Evolutionary conservation across 1,140 invertebrate genomes (phyloP).

Genomic region (Agrypnia vestita): DNA sequence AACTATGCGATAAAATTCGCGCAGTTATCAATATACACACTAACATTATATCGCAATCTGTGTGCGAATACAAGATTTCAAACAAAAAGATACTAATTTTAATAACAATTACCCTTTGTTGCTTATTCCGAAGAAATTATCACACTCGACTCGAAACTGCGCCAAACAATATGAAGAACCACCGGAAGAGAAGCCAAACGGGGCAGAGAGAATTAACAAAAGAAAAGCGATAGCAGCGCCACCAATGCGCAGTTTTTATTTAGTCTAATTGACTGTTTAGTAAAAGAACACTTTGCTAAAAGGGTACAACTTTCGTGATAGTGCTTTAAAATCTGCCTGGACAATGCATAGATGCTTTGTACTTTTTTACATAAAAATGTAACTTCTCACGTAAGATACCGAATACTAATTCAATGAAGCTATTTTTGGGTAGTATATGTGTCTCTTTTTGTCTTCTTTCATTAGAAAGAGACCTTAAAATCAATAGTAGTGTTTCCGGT

Average conservation of each 20-base stretch:
- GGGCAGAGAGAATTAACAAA: not conserved
- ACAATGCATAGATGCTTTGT: no score
- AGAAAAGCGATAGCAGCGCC: slow-evolving; percentile 4
- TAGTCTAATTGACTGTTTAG: no score
- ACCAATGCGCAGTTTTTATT: no score
- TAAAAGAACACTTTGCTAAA: no score
- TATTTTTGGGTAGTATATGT: no score
- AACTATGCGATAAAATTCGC: not conserved
- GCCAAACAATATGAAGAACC: slow-evolving; percentile 2
- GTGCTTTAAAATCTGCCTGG: no score
- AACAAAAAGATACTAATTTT: not conserved
- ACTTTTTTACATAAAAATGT: no score
- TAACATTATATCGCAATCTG: slow-evolving; percentile 7
- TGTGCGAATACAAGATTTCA: not conserved
- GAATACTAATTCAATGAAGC: no score
- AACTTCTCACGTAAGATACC: no score
- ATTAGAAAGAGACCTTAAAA: not conserved
- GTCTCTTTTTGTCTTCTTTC: not conserved
- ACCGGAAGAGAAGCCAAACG: slow-evolving; percentile 23
- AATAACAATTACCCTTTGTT: slow-evolving; percentile 21
- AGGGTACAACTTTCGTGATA: no score
- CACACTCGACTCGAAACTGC: slow-evolving; percentile 26
- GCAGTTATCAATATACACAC: not conserved
- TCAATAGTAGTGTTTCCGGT: slow-evolving; percentile 17
- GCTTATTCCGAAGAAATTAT: slow-evolving; percentile 27